Evolutionary conservation across 2,113 vertebrate species (phyloP).

Genomic region (Mesoclemmys tuberculata): DNA sequence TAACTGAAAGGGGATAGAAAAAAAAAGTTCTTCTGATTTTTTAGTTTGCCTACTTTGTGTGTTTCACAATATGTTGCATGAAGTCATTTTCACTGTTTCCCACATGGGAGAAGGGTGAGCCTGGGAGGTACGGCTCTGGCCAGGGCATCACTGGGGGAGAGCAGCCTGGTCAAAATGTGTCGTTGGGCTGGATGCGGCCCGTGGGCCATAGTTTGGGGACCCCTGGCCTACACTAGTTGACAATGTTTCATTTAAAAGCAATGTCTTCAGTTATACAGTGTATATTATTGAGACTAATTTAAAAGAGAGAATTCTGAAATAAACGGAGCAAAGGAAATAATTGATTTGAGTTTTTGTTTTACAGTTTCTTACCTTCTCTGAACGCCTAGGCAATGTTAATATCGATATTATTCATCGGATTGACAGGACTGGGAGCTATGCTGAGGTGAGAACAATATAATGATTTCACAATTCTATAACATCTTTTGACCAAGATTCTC

Average conservation of each 20-base stretch:
- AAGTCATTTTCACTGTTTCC: background rate
- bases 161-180: too few relatives aligned
- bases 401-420: conserved; percentile 97
- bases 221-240: accelerated
- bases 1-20: background rate
- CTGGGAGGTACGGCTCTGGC: too few relatives aligned
- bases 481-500: background rate
- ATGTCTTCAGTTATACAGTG: accelerated
- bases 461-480: background rate
- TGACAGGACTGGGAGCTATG: conserved; percentile 89
- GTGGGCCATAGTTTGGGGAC: too few relatives aligned
- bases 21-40: background rate
- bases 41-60: background rate
- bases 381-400: conserved; percentile 94
- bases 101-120: too few relatives aligned
- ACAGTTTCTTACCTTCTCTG: conserved; percentile 97
- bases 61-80: background rate
- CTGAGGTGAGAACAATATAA: conserved; percentile 83
- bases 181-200: too few relatives aligned
- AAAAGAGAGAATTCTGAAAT: accelerated
- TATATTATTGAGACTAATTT: accelerated
- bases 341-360: conserved; percentile 9
- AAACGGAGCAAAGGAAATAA: background rate
- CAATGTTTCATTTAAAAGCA: accelerated
- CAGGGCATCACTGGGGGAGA: too few relatives aligned